These are phyloP conservation scores for Crotalus helleri DNA, from an alignment of 2,113 vertebrate genomes.

Conservation along the genomic window DNA sequence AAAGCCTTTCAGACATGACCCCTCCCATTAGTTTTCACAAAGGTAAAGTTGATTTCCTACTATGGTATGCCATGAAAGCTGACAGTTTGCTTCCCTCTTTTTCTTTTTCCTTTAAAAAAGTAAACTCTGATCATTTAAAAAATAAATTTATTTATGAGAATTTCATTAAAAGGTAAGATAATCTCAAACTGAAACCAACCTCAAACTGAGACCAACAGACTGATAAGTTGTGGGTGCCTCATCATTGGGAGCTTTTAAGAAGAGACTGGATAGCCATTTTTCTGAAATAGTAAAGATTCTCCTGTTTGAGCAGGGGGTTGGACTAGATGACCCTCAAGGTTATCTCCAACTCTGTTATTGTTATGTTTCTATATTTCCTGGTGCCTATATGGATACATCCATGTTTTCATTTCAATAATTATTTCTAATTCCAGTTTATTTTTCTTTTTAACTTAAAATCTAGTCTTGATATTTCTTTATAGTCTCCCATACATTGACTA, in stretches of 20 bases:
- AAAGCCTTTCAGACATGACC: neutral
- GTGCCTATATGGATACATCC: neutral
- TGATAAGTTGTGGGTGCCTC: neutral
- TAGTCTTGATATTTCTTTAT: neutral
- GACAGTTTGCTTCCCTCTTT: neutral
- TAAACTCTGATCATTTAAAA: neutral
- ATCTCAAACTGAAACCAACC: too few species aligned
- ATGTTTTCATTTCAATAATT: neutral
- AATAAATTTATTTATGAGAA: neutral
- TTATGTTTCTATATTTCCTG: neutral
- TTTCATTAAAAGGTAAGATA: neutral
- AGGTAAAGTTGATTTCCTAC: neutral
- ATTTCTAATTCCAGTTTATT: neutral
- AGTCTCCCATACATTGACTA: neutral
- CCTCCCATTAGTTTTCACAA: neutral
- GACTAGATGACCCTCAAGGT: neutral
- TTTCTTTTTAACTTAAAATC: neutral
- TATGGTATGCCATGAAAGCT: neutral
- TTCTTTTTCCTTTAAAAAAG: neutral
- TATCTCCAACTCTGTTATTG: neutral
- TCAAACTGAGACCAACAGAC: neutral
- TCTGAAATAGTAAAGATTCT: neutral
- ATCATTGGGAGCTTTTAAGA: neutral
- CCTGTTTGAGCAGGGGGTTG: neutral
- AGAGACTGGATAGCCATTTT: neutral